phyloP scores from a whole-genome alignment of 1,140 invertebrate species.

The Camponotus floridanus region DNA sequence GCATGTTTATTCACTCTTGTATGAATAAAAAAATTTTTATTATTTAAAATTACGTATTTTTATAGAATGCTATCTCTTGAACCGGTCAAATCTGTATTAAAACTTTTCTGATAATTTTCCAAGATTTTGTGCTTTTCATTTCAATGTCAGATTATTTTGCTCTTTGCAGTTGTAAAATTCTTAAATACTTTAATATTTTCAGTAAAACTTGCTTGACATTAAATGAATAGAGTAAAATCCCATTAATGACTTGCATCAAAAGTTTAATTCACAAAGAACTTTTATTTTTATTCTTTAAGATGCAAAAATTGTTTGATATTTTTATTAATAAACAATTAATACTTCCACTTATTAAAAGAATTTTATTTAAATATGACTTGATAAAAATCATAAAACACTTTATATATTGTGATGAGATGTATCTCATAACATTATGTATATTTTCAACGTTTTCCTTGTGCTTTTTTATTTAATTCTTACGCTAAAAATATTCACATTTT shows the following conservation, averaged over 20 bases:
- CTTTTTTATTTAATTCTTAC: not conserved
- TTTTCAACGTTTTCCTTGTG: not conserved
- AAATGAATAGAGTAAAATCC: not conserved
- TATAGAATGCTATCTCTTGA: not conserved
- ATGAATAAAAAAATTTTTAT: too few relatives aligned
- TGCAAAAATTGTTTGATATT: not conserved
- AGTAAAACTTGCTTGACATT: not conserved
- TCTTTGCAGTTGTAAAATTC: not conserved
- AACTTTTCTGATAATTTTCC: not conserved
- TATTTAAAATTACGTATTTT: not conserved
- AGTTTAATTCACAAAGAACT: not conserved
- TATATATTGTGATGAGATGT: too few relatives aligned
- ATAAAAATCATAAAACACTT: not conserved
- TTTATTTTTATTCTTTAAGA: not conserved
- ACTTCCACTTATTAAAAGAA: not conserved
- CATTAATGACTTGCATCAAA: not conserved
- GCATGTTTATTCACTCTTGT: too few relatives aligned
- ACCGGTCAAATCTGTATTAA: not conserved
- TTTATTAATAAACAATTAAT: not conserved
- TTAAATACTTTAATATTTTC: not conserved
- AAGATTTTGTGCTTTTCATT: not conserved
- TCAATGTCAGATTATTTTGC: not conserved
- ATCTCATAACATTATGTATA: not conserved
- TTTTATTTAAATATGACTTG: too few relatives aligned
- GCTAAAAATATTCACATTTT: not conserved